Evolutionary conservation across 2,888 invertebrate species (phyloP).

Genomic region (Drosophila aldrichi): DNA sequence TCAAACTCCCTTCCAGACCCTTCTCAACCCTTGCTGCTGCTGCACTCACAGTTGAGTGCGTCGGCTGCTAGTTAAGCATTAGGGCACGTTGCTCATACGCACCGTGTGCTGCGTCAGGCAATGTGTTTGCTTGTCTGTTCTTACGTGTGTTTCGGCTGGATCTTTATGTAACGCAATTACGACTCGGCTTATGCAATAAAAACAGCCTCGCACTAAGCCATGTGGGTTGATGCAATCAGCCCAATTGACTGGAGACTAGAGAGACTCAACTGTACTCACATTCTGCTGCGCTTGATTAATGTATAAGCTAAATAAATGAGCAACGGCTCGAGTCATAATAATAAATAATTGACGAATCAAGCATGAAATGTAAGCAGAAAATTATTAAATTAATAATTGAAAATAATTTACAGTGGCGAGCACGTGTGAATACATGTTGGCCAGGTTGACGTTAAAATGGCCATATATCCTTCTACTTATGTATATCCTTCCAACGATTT

Average conservation of each 20-base stretch:
- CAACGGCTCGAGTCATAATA: background rate
- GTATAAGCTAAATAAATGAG: background rate
- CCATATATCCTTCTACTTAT: background rate
- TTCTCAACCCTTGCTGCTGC: background rate
- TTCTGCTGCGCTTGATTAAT: background rate
- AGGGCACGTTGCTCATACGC: conserved; percentile 42
- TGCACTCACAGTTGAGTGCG: conserved; percentile 18
- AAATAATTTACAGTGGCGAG: background rate
- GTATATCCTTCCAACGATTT: too few relatives aligned
- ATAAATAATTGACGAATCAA: background rate
- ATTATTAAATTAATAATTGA: too few relatives aligned
- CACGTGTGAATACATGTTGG: too few relatives aligned
- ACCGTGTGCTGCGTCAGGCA: conserved; percentile 11
- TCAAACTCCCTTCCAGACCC: background rate
- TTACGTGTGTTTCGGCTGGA: background rate
- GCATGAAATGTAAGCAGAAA: background rate
- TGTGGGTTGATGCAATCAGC: conserved; percentile 14
- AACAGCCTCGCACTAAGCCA: conserved; percentile 11
- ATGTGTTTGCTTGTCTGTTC: background rate
- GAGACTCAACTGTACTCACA: conserved; percentile 3
- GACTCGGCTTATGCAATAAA: conserved; percentile 25
- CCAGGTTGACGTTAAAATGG: too few relatives aligned
- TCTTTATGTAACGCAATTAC: conserved; percentile 27
- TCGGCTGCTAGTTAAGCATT: conserved; percentile 24
- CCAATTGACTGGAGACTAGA: conserved; percentile 7